These are phyloP conservation scores for Cossypha polioptera DNA, from an alignment of 2,797 vertebrate species.

Conservation along the genomic window DNA sequence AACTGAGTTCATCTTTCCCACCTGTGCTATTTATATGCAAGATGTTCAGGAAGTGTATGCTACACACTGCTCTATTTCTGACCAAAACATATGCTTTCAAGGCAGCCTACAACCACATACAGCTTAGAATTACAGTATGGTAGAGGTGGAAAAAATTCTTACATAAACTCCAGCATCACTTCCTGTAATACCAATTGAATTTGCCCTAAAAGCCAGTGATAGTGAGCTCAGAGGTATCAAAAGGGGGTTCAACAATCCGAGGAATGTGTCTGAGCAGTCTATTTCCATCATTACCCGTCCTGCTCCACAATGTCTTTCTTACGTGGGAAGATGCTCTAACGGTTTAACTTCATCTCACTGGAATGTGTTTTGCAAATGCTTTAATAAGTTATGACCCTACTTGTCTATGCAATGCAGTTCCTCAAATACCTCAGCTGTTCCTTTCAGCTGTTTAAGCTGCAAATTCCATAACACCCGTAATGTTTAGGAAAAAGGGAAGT, in stretches of 20 bases:
- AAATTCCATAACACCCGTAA: background rate
- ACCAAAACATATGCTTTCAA: background rate
- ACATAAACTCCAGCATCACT: background rate
- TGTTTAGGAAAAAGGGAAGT: conserved; percentile 56
- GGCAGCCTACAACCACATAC: background rate
- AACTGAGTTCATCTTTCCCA: background rate
- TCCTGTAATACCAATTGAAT: background rate
- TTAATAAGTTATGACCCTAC: conserved; percentile 56
- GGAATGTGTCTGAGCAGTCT: background rate
- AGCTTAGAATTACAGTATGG: background rate
- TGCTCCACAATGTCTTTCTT: background rate
- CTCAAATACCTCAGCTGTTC: conserved; percentile 19
- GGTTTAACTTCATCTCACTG: conserved; percentile 13
- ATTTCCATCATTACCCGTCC: background rate
- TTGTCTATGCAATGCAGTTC: conserved; percentile 54
- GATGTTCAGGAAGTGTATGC: background rate
- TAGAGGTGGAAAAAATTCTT: background rate
- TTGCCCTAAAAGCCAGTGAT: background rate
- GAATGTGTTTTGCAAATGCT: conserved; percentile 54
- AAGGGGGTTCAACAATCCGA: background rate
- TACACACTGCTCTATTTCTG: background rate
- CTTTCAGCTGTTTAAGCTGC: conserved; percentile 46
- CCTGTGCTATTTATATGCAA: background rate
- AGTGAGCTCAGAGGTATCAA: background rate
- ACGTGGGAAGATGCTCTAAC: background rate